Evolutionary conservation across 2,888 invertebrate species (phyloP).

Genomic region (Drosophila glabriapex): DNA sequence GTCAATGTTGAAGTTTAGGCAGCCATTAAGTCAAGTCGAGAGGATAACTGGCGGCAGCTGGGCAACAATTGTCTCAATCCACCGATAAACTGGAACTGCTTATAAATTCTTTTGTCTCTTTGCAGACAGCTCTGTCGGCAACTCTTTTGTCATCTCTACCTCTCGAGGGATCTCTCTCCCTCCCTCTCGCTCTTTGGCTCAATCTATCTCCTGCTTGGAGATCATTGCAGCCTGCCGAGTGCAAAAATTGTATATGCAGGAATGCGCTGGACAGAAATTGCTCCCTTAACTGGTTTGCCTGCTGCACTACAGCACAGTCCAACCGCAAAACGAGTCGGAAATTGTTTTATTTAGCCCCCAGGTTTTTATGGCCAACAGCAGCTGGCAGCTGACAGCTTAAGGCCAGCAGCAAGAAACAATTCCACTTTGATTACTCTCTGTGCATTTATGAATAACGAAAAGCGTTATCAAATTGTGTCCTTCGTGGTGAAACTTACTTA

Average conservation of each 20-base stretch:
- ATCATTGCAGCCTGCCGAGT: conserved; percentile 24
- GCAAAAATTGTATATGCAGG: conserved; percentile 37
- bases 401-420: not conserved
- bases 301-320: conserved; percentile 9
- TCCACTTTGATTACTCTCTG: not conserved
- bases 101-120: conserved; percentile 73
- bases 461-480: not conserved
- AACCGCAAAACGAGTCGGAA: conserved; percentile 16
- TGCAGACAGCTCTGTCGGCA: conserved; percentile 26
- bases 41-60: conserved; percentile 34
- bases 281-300: conserved; percentile 57
- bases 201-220: conserved; percentile 4
- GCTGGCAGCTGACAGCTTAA: conserved; percentile 9
- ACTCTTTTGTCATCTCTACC: conserved; percentile 15
- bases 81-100: conserved; percentile 70
- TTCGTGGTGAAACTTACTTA: not conserved
- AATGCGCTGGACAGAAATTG: conserved; percentile 25
- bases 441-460: conserved; percentile 8
- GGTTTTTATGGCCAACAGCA: conserved; percentile 21
- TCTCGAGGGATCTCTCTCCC: not conserved
- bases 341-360: conserved; percentile 17
- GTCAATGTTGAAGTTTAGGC: conserved; percentile 35
- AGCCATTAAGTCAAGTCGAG: conserved; percentile 63
- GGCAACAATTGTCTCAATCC: conserved; percentile 69
- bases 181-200: not conserved